Percentiles rank a stretch among this genome's conserved stretches.
These are phyloP conservation scores for Felis catus DNA, from an alignment of 2,113 vertebrate genomes.

Conservation along the genomic window F.catus_Fca126_mat1.0 CM031423.1:37496001-37496500, in stretches of 20 bases:
- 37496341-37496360: neutral
- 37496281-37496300: neutral
- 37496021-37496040: neutral
- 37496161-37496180: neutral
- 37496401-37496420: neutral
- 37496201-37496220: neutral
- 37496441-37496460: neutral
- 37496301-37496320: neutral
- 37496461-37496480: no score
- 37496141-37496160: neutral
- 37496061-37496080: neutral
- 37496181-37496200: neutral
- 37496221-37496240: neutral
- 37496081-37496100: neutral
- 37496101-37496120: neutral
- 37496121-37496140: neutral
- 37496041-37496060: neutral
- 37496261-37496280: neutral
- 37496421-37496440: neutral
- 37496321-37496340: neutral
- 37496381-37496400: neutral
- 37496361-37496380: neutral
- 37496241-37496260: neutral
- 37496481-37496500: neutral
- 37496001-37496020: slow-evolving; percentile 2